These are phyloP conservation scores for Cochlearius cochlearius DNA, from an alignment of 2,113 vertebrate genomes.

Conservation along the genomic window DNA sequence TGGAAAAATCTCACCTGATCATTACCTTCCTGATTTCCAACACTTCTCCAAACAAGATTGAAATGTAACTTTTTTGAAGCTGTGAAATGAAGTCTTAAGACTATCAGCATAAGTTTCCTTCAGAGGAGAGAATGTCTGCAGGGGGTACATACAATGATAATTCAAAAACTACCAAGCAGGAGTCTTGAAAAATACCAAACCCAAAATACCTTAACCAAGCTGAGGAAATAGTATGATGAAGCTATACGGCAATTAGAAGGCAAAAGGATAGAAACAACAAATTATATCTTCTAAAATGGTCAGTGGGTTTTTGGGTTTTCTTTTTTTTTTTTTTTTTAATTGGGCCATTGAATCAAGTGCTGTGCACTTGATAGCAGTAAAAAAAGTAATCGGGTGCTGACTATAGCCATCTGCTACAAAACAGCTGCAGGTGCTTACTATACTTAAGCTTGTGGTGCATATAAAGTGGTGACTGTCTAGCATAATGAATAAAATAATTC, in stretches of 20 bases:
- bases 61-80: neutral
- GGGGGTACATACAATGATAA: neutral
- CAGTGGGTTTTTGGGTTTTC: neutral
- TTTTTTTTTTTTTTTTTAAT: neutral
- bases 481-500: neutral
- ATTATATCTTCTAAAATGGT: neutral
- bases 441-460: constrained; percentile 16
- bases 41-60: neutral
- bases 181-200: neutral
- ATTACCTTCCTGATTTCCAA: neutral
- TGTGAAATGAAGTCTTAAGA: neutral
- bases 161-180: neutral
- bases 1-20: neutral
- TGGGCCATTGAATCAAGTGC: neutral
- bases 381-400: neutral
- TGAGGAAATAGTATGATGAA: neutral
- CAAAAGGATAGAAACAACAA: neutral
- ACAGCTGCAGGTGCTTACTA: constrained; percentile 42
- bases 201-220: neutral
- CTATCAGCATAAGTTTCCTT: neutral
- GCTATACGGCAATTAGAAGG: neutral
- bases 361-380: neutral
- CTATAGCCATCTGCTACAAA: constrained; percentile 46
- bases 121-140: neutral
- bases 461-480: neutral